Base-by-base conservation (phyloP, 2,113 vertebrate genomes). In the Phylloscopus trochilus region DNA sequence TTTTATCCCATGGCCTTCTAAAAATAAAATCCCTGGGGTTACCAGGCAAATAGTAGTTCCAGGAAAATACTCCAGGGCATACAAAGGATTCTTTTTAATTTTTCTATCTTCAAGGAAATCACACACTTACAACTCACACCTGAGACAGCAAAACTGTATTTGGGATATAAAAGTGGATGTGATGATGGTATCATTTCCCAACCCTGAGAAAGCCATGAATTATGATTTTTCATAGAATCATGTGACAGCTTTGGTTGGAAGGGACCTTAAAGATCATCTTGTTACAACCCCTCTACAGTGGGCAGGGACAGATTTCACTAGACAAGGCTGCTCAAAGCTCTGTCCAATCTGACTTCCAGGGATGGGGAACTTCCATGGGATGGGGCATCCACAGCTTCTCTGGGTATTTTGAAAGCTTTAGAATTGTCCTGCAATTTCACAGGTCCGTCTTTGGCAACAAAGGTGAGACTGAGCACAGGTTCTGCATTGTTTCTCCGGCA, bases 11-110 rank as follows among this genome's bases (percentile, higher is more conserved):
- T 35, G 37, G 24, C 44, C 52, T 46, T 83, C 92, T 79, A 95
- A 95, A 96, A 96, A 93, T 96, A 94, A 90, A 83, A 64, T 93
- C 94, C 56, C 95, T 75, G 62, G 56, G 33, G 86, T 75, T 89
- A 60, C 19, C 26, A 89, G 27, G 60, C 52, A 89, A 92, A 90
- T 83, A 80, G 47, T 28, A 89, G 64, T 90, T 93, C 69, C 66
- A 92, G 33, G 56, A 91, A 93, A 87, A 87, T 79, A 87, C 74
- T 87, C 83, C 37, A 68, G 92, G 81, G 91, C 31, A 91, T 75
- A 89, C 23, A 72, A 64, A 49, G 17, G 41, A 69, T 62, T 85
- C 69, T 69, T 74, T 72, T 59, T 7, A 94, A 94, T 79, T 87
- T 23, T 82, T 94, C 85, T 56, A 81, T 91, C 81, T 87, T 91